Conservation (phyloP, 2,113 vertebrate species). For the Macheiramphus alcinus region DNA sequence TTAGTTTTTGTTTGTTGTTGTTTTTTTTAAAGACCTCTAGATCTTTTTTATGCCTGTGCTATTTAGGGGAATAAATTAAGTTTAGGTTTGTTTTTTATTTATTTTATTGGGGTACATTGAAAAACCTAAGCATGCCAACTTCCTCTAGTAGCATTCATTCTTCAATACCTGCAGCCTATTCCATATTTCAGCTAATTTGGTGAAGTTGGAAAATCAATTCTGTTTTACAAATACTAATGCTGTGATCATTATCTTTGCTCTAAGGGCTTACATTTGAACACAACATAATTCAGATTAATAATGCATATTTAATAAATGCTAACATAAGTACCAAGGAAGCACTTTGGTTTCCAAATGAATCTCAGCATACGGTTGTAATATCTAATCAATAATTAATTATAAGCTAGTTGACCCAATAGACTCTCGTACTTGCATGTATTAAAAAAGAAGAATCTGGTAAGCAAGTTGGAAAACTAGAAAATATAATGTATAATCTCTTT, state of each 20-base stretch:
- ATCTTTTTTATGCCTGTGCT: neutral
- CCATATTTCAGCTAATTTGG: slow-evolving; percentile 47
- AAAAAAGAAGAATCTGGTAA: slow-evolving; percentile 31
- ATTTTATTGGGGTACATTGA: neutral
- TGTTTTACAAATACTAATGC: slow-evolving; percentile 50
- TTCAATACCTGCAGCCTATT: neutral
- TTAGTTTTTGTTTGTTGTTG: neutral
- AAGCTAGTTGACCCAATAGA: slow-evolving; percentile 47
- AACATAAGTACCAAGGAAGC: slow-evolving; percentile 39
- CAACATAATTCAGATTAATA: slow-evolving; percentile 62
- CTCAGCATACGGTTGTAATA: slow-evolving; percentile 25
- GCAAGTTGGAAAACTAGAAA: slow-evolving; percentile 5
- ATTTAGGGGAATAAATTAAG: neutral
- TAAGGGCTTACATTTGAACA: slow-evolving; percentile 46
- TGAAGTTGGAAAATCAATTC: slow-evolving; percentile 57
- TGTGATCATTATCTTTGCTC: slow-evolving; percentile 48
- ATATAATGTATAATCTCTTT: slow-evolving; percentile 5
- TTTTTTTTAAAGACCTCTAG: neutral
- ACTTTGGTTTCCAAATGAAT: slow-evolving; percentile 42
- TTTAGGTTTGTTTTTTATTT: neutral
- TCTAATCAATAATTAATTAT: slow-evolving; percentile 70
- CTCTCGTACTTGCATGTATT: slow-evolving; percentile 2
- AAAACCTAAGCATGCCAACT: neutral
- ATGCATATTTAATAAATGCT: slow-evolving; percentile 61
- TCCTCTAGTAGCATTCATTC: neutral